These are phyloP conservation scores for Atrichornis clamosus DNA, from an alignment of 2,113 vertebrate species.

Conservation along the genomic window DNA sequence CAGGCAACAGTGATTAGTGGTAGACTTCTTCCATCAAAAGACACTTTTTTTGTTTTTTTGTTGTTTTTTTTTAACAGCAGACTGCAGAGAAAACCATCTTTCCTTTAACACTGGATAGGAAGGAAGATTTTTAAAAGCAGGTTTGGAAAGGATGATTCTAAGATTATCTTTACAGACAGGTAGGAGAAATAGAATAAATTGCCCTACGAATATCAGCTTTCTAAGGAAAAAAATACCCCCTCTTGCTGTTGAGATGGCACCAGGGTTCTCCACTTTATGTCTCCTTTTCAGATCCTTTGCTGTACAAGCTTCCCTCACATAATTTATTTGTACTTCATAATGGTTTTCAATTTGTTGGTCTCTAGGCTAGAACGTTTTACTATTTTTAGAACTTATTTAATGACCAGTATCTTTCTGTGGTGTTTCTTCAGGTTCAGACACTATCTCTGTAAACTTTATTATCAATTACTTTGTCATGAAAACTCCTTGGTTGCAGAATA, in stretches of 20 bases:
- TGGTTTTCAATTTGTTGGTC: not conserved
- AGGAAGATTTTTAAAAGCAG: not conserved
- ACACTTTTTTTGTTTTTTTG: not conserved
- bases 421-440: not conserved
- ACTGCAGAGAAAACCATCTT: not conserved
- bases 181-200: rapidly evolving
- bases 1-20: not conserved
- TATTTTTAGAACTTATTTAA: not conserved
- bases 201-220: not conserved
- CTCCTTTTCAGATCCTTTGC: not conserved
- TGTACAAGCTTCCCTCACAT: not conserved
- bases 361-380: not conserved
- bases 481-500: not conserved
- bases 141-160: not conserved
- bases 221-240: not conserved
- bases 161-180: too few relatives aligned
- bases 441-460: not conserved
- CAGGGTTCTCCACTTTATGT: not conserved
- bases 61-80: rapidly evolving
- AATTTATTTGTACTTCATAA: not conserved
- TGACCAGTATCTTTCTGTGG: not conserved
- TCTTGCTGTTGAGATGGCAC: not conserved
- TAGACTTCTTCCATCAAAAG: not conserved
- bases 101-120: not conserved
- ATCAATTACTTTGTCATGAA: not conserved